A percentile compares a stretch with the other conserved stretches of the same genome.
phyloP scores from a whole-genome alignment of 2,888 invertebrate species.

The Hemistola chrysoprasaria region DNA sequence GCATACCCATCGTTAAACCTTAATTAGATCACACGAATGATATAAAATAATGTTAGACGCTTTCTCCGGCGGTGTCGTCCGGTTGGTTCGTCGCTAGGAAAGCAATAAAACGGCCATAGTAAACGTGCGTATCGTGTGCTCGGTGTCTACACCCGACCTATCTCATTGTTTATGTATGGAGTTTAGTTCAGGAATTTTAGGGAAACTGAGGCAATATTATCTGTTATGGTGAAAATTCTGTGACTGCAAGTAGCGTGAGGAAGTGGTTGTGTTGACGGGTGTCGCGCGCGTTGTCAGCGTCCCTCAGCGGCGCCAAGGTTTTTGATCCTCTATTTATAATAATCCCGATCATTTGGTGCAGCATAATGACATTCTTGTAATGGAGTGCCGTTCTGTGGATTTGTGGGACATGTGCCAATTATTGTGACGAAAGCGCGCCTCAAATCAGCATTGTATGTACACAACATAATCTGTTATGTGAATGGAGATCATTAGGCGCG shows the following conservation, averaged over 20 bases:
- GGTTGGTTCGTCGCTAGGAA: conserved; percentile 52
- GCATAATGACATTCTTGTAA: conserved; percentile 78
- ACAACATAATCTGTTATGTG: conserved; percentile 49
- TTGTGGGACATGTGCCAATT: conserved; percentile 80
- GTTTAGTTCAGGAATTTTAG: conserved; percentile 77
- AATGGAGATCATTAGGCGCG: conserved; percentile 36
- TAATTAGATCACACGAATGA: conserved; percentile 80
- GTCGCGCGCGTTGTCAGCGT: conserved; percentile 53
- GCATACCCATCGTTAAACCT: conserved; percentile 75
- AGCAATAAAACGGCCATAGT: conserved; percentile 74
- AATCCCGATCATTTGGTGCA: conserved; percentile 75
- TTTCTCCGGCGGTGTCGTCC: conserved; percentile 59
- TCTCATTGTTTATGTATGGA: conserved; percentile 83
- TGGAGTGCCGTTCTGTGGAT: conserved; percentile 73
- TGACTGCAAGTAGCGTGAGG: conserved; percentile 42
- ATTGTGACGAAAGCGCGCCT: conserved; percentile 67
- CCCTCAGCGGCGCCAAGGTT: conserved; percentile 62
- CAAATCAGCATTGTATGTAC: conserved; percentile 63
- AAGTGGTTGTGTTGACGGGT: conserved; percentile 44
- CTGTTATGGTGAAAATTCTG: conserved; percentile 63
- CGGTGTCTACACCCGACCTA: conserved; percentile 77
- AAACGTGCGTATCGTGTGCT: conserved; percentile 78
- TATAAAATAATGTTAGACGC: conserved; percentile 74
- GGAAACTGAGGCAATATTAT: conserved; percentile 61
- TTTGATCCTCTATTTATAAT: conserved; percentile 77